These are phyloP conservation scores for Platysteira castanea DNA, from an alignment of 2,113 vertebrate species.

Conservation along the genomic window DNA sequence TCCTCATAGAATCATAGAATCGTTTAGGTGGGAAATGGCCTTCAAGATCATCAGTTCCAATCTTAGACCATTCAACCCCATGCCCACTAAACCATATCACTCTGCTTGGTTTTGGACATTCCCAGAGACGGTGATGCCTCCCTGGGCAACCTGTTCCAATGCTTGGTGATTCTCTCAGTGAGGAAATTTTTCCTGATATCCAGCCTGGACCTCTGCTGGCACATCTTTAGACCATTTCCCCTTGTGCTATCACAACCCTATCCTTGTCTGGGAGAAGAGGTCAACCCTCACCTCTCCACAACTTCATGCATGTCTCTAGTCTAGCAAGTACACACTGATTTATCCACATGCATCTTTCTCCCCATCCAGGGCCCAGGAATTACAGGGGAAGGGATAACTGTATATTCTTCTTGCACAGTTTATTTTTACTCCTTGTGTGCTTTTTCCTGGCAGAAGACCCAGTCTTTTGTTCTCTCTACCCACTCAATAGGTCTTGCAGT, in stretches of 20 bases:
- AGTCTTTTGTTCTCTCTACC: not conserved
- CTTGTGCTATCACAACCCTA: not conserved
- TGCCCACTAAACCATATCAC: not conserved
- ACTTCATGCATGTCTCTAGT: not conserved
- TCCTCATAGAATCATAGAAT: not conserved
- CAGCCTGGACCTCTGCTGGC: not conserved
- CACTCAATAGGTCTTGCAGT: not conserved
- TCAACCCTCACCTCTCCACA: fast-evolving
- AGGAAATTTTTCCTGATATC: not conserved
- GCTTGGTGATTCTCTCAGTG: not conserved
- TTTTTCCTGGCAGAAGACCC: not conserved
- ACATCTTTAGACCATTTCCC: not conserved
- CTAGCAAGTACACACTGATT: not conserved
- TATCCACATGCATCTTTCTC: fast-evolving
- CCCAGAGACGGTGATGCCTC: not conserved
- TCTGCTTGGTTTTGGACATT: not conserved
- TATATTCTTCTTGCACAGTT: not conserved
- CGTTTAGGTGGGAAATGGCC: not conserved
- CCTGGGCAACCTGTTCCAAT: not conserved
- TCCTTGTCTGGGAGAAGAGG: not conserved
- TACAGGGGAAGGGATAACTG: not conserved
- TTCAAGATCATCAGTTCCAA: not conserved
- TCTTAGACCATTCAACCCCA: not conserved
- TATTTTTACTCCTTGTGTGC: not conserved
- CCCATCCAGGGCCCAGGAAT: not conserved